Evolutionary conservation across 2,797 vertebrate genomes (phyloP).

Genomic region (Sebastolobus altivelis): DNA sequence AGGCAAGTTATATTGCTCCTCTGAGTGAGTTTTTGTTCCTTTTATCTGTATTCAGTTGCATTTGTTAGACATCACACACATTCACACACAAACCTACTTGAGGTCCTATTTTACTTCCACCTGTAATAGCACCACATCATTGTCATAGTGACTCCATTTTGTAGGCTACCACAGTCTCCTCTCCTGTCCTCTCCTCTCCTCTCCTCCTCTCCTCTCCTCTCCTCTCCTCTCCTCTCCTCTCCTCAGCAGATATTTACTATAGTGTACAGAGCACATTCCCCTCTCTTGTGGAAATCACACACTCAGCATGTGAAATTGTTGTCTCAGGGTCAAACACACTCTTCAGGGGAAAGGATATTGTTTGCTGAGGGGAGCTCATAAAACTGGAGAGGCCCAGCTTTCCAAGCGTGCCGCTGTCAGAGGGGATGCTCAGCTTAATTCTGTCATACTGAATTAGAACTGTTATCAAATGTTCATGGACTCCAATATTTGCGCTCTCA

Average conservation of each 20-base stretch:
- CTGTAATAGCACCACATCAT: background rate
- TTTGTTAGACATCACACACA: background rate
- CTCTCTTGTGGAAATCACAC: constrained; percentile 14
- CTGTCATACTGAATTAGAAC: constrained; percentile 53
- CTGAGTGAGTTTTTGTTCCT: background rate
- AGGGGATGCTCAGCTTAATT: constrained; percentile 25
- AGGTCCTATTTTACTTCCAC: background rate
- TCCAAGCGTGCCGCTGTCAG: background rate
- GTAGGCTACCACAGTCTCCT: background rate
- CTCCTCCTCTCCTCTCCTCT: background rate
- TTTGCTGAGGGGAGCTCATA: constrained; percentile 29
- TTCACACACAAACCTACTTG: background rate
- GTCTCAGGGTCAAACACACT: constrained; percentile 25
- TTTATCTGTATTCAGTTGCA: background rate
- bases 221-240: background rate
- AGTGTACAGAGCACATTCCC: constrained; percentile 3
- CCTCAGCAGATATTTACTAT: background rate
- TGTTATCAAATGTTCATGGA: constrained; percentile 31
- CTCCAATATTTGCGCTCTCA: constrained; percentile 42
- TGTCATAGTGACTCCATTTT: background rate
- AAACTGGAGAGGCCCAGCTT: constrained; percentile 21
- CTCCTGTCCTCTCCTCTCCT: background rate
- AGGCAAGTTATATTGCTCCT: background rate
- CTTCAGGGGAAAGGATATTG: constrained; percentile 14
- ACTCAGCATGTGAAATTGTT: constrained; percentile 31